Conservation (phyloP, 1,140 invertebrate genomes). For the Cherax destructor region DNA sequence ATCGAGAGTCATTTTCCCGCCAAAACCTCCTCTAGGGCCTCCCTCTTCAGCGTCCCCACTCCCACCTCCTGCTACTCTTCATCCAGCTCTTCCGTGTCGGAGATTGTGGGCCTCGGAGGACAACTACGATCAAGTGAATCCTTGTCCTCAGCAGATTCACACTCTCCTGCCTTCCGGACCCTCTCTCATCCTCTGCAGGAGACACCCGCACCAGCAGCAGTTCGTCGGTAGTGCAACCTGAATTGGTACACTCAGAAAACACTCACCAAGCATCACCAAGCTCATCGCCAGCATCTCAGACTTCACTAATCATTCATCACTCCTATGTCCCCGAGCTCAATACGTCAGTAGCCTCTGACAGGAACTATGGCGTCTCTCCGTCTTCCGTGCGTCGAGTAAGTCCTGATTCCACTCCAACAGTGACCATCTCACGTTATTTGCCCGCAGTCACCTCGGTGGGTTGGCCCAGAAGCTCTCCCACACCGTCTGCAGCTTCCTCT, state of each 20-base stretch:
- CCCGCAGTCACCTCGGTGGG: neutral
- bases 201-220: neutral
- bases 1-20: neutral
- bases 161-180: constrained; percentile 17
- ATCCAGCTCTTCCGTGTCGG: constrained; percentile 22
- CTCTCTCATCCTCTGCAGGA: neutral
- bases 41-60: constrained; percentile 6
- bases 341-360: neutral
- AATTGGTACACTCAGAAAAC: neutral
- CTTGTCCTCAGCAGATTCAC: constrained; percentile 25
- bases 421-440: constrained; percentile 22
- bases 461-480: constrained; percentile 14
- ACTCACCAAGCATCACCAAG: neutral
- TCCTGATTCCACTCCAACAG: constrained; percentile 6
- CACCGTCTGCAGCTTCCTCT: constrained; percentile 6
- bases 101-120: constrained; percentile 25
- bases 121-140: constrained; percentile 25
- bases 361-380: constrained; percentile 18
- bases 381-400: neutral
- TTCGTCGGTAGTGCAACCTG: too few relatives aligned
- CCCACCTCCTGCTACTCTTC: constrained; percentile 33
- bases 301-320: constrained; percentile 2
- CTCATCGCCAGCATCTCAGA: neutral
- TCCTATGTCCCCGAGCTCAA: neutral
- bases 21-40: constrained; percentile 46